A percentile compares a stretch with the other conserved stretches of the same genome.
phyloP scores from a whole-genome alignment of 1,140 invertebrate species.

The Drosophila bipectinata region DNA sequence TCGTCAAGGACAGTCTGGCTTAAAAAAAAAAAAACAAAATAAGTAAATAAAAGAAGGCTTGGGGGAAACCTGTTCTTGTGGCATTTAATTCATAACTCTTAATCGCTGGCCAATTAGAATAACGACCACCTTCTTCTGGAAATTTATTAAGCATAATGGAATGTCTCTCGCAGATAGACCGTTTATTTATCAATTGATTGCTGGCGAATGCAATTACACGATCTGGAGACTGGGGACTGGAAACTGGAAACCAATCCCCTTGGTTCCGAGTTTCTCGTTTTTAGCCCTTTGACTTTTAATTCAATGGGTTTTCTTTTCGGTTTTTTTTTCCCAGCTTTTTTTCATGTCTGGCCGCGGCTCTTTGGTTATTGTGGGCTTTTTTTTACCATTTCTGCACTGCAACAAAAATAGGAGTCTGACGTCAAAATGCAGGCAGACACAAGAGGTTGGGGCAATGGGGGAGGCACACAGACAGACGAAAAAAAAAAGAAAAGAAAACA shows the following conservation, averaged over 20 bases:
- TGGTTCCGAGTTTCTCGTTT: slow-evolving; percentile 4
- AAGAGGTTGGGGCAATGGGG: slow-evolving; percentile 4
- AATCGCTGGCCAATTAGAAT: slow-evolving; percentile 77
- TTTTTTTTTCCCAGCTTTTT: slow-evolving; percentile 41
- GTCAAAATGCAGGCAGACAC: slow-evolving; percentile 65
- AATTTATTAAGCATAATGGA: slow-evolving; percentile 76
- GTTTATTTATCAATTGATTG: slow-evolving; percentile 63
- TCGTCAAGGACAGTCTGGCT: slow-evolving; percentile 28
- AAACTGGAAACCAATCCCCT: slow-evolving; percentile 15
- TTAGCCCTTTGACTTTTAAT: slow-evolving; percentile 43
- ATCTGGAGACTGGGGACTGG: not conserved
- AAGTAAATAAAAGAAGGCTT: not conserved
- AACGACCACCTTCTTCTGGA: slow-evolving; percentile 68
- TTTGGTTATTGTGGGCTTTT: slow-evolving; percentile 14
- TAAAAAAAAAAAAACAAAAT: slow-evolving; percentile 27
- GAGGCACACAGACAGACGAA: slow-evolving; percentile 6
- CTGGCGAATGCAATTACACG: slow-evolving; percentile 63
- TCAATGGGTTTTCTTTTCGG: slow-evolving; percentile 32
- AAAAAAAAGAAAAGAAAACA: slow-evolving; percentile 21
- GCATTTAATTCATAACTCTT: slow-evolving; percentile 70
- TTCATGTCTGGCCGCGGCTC: slow-evolving; percentile 63
- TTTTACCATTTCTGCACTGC: slow-evolving; percentile 23
- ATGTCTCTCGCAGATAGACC: slow-evolving; percentile 47
- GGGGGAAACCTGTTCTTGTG: slow-evolving; percentile 30
- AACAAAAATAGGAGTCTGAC: slow-evolving; percentile 62